Evolutionary conservation across 2,797 vertebrate genomes (phyloP), one percentile per base, ranked within the genome.

Genomic region (Phyllotis vaccarum): DNA sequence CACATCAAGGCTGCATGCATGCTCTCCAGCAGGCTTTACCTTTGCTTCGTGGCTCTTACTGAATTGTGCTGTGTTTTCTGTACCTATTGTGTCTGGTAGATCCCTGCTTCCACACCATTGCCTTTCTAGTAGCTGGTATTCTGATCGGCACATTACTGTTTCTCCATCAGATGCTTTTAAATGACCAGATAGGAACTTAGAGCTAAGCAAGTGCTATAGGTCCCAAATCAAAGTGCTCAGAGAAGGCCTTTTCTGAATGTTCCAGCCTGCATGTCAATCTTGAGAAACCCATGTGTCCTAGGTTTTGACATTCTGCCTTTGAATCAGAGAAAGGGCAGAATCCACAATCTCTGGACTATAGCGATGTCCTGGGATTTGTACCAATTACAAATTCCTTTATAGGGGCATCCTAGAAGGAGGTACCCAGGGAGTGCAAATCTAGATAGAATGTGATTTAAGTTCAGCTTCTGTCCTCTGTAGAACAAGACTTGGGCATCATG

Each of bases 51-150:
- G 70, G 80, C 56, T 89, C 90, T 81, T 43, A 78, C 85, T 70
- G 87, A 83, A 74, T 46, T 62, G 27, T 62, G 6, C 40, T 49
- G 62, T 19, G 29, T n/a, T 37, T 34, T 76, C 62, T 75, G 40
- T 43, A 43, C 34, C 72, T 40, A 1, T n/a, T 34, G 16, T 74
- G n/a, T 76, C 46, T 89, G 21, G 54, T 86, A 64, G 56, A 52
- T 85, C 22, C 27, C 27, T 40, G 49, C 34, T 90, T 34, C 54
- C 58, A 87, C 3, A 37, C 6, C 9, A 6, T 68, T 60, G 56
- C 11, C 95, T 0, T 94, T 96, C 96, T 90, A 94, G 54, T 11
- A 90, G 91, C 66, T 76, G 31, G 40, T 10, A 37, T 60, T 58
- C 81, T 92, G 12, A 49, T 92, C 88, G 37, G 86, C 46, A 76